A percentile compares a stretch with the other conserved stretches of the same genome.
Conservation (phyloP, 2,797 vertebrate species). For the Gallinago stenura region DNA sequence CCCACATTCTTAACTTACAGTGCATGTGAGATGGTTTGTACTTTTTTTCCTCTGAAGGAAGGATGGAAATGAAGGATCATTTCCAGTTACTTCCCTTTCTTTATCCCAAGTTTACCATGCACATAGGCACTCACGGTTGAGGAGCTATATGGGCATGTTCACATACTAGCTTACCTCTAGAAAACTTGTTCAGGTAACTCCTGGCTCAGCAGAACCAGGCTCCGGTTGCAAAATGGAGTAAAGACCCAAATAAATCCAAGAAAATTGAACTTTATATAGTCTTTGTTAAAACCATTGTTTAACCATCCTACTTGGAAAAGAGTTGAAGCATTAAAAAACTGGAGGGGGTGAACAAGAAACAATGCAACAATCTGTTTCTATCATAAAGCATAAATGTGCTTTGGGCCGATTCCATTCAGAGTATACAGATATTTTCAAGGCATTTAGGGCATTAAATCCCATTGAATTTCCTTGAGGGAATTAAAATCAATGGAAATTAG, state of each 20-base stretch:
- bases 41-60: background rate
- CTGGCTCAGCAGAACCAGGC: background rate
- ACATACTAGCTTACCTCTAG: background rate
- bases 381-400: conserved; percentile 62
- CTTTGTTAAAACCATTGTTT: conserved; percentile 57
- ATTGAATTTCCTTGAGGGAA: conserved; percentile 42
- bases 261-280: conserved; percentile 48
- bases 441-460: conserved; percentile 49
- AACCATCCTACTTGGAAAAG: conserved; percentile 47
- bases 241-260: conserved; percentile 4
- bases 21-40: background rate
- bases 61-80: background rate
- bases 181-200: conserved; percentile 1
- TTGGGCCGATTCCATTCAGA: conserved; percentile 42
- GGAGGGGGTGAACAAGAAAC: conserved; percentile 54
- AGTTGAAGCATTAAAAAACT: conserved; percentile 56
- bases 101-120: background rate
- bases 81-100: background rate
- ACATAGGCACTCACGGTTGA: accelerated
- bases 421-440: conserved; percentile 51
- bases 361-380: conserved; percentile 61
- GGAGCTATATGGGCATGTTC: background rate
- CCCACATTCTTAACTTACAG: background rate
- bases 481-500: conserved; percentile 45
- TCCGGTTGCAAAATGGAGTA: background rate